Evolutionary conservation across 2,888 invertebrate genomes (phyloP).

Genomic region (Pyralis farinalis): DNA sequence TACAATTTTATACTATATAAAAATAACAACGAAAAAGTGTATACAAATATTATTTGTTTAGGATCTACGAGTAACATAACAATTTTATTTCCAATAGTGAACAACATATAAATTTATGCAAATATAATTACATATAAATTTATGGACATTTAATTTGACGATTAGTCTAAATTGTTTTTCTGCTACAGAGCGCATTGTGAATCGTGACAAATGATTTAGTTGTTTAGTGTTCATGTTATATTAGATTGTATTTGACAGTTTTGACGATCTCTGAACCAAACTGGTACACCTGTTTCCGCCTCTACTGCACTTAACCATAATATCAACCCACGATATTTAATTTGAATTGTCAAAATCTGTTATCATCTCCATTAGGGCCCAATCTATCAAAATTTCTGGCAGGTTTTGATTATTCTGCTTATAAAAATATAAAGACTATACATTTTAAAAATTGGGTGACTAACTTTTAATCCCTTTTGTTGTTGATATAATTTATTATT

Average conservation of each 20-base stretch:
- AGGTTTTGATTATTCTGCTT: not conserved
- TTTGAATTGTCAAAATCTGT: slow-evolving; percentile 17
- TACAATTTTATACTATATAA: no score
- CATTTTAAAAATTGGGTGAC: not conserved
- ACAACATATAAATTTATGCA: no score
- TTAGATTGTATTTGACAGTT: slow-evolving; percentile 71
- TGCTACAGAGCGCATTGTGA: slow-evolving; percentile 30
- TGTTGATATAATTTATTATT: slow-evolving; percentile 52
- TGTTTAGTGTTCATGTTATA: slow-evolving; percentile 79
- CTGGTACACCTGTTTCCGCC: slow-evolving; percentile 61
- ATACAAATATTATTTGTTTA: no score
- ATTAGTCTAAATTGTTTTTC: no score
- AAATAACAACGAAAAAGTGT: no score
- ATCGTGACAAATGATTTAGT: slow-evolving; percentile 66
- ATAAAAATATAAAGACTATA: not conserved
- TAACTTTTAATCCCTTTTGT: slow-evolving; percentile 15
- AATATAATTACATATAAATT: no score
- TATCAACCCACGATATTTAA: slow-evolving; percentile 48
- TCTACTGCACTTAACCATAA: slow-evolving; percentile 52
- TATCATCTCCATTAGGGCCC: slow-evolving; percentile 11
- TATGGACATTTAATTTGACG: no score
- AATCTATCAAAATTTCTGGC: slow-evolving; percentile 4
- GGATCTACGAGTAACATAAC: no score
- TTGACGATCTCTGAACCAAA: slow-evolving; percentile 47
- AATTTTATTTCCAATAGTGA: no score